Evolutionary conservation across 2,113 vertebrate genomes (phyloP).

Genomic region (Poeciliopsis prolifica): DNA sequence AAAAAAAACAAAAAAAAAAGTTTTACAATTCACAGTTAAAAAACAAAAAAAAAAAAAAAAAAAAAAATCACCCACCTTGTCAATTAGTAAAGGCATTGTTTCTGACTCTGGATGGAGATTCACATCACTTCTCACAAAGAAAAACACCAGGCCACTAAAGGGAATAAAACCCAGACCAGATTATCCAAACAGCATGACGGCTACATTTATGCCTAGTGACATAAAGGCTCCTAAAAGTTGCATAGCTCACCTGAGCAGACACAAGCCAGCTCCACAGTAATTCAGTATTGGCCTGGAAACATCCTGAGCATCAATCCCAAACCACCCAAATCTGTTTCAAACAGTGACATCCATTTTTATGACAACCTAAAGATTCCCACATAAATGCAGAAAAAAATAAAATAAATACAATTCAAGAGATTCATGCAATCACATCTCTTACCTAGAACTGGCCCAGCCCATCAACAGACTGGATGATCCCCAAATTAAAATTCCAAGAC

Average conservation of each 20-base stretch:
- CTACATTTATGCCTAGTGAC: neutral
- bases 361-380: no score
- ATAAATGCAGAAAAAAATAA: neutral
- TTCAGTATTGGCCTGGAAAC: constrained; percentile 85
- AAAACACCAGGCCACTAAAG: constrained; percentile 88
- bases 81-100: constrained; percentile 81
- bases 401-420: neutral
- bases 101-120: constrained; percentile 59
- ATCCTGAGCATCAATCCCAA: constrained; percentile 86
- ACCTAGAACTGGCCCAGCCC: constrained; percentile 93
- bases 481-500: constrained; percentile 89
- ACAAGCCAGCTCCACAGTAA: constrained; percentile 87
- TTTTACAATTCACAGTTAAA: neutral
- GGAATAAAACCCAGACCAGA: neutral
- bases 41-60: neutral
- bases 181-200: no score
- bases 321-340: constrained; percentile 88
- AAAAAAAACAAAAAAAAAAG: accelerated
- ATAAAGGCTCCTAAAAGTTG: neutral
- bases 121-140: constrained; percentile 89
- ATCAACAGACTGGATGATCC: constrained; percentile 88
- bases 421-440: constrained; percentile 28
- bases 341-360: neutral
- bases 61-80: constrained; percentile 78
- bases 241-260: constrained; percentile 83